Evolutionary conservation across 2,113 vertebrate genomes (phyloP).

Genomic region (Burhinus oedicnemus): DNA sequence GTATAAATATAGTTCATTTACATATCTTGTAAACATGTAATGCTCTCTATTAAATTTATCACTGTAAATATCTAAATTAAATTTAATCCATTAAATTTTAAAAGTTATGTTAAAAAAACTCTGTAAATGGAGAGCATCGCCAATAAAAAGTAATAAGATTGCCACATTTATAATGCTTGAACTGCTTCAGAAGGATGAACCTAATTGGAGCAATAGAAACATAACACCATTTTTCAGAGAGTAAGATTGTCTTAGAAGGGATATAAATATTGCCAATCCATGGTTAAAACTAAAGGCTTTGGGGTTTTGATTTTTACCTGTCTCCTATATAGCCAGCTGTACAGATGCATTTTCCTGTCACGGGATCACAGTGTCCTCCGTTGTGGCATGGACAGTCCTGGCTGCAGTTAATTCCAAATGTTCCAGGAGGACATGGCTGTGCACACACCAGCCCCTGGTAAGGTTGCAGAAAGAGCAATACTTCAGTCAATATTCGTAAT

Average conservation of each 20-base stretch:
- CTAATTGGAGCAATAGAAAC: conserved; percentile 44
- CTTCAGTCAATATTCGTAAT: conserved; percentile 28
- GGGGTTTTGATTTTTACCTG: conserved; percentile 80
- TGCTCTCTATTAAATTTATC: conserved; percentile 69
- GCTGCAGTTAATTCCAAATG: conserved; percentile 94
- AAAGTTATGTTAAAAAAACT: conserved; percentile 54
- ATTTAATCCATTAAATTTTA: conserved; percentile 72
- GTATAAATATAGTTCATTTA: conserved; percentile 68
- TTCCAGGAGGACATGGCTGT: conserved; percentile 92
- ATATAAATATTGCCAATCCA: not conserved
- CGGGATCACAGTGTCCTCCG: conserved; percentile 91
- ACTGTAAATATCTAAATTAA: conserved; percentile 74
- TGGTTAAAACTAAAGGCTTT: not conserved
- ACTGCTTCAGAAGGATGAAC: conserved; percentile 44
- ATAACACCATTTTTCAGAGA: conserved; percentile 10
- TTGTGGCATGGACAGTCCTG: conserved; percentile 96
- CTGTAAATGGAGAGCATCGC: conserved; percentile 48
- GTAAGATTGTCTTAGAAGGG: conserved; percentile 1
- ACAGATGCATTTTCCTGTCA: conserved; percentile 93
- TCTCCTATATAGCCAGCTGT: conserved; percentile 91
- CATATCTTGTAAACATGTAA: conserved; percentile 74
- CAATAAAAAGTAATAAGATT: conserved; percentile 53
- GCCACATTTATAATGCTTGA: conserved; percentile 49
- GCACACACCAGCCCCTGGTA: conserved; percentile 93
- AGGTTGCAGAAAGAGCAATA: conserved; percentile 32